These are phyloP conservation scores for Acanthaster planci DNA, from an alignment of 35 echinoderm and acorn worm genomes.

Conservation along the genomic window DNA sequence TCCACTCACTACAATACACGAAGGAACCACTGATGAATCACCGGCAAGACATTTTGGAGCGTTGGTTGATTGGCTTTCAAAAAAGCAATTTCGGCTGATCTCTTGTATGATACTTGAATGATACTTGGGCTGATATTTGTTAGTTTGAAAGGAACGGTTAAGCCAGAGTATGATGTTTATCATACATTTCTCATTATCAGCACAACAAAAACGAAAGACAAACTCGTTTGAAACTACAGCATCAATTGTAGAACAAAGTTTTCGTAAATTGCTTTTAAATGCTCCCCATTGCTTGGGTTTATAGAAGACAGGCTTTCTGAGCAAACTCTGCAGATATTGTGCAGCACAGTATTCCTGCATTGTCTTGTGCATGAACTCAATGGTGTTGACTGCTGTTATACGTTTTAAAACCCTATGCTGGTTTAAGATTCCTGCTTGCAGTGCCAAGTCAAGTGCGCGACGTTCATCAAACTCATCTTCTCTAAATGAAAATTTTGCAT, in stretches of 20 bases:
- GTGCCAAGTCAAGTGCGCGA: neutral
- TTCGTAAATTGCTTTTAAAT: neutral
- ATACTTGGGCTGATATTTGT: neutral
- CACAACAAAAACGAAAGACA: conserved; percentile 12
- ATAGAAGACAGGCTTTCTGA: neutral
- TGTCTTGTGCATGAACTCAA: conserved; percentile 12
- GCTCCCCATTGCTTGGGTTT: neutral
- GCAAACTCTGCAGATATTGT: neutral
- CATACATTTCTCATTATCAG: neutral
- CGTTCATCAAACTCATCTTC: neutral
- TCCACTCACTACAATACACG: neutral
- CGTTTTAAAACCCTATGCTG: neutral
- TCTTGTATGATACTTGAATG: neutral
- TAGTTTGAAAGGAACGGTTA: neutral
- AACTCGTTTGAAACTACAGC: neutral
- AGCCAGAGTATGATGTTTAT: neutral
- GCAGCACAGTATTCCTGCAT: conserved; percentile 20
- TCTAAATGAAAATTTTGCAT: neutral
- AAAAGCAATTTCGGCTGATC: neutral
- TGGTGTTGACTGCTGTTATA: neutral
- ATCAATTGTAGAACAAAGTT: neutral
- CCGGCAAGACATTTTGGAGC: neutral
- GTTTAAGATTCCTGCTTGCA: neutral
- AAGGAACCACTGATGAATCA: neutral
- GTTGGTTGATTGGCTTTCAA: neutral